These are phyloP conservation scores for Lophotriccus pileatus DNA, from an alignment of 2,797 vertebrate genomes.

Conservation along the genomic window DNA sequence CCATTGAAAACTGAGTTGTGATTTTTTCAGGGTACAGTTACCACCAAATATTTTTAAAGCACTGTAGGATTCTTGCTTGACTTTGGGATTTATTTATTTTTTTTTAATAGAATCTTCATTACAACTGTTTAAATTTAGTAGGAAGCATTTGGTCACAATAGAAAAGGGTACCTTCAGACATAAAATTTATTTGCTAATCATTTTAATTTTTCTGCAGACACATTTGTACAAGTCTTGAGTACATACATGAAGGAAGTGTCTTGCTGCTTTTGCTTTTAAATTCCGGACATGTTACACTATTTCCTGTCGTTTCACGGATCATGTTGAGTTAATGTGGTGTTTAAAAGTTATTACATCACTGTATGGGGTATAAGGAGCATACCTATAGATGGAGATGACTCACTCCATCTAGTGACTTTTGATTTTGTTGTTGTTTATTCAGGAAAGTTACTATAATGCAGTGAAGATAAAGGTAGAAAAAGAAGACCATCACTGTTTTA, in stretches of 20 bases:
- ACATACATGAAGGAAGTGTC: background rate
- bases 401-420: background rate
- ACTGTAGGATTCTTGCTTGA: background rate
- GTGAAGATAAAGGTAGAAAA: background rate
- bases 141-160: background rate
- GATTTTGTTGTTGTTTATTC: background rate
- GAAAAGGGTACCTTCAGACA: background rate
- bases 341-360: background rate
- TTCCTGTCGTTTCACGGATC: background rate
- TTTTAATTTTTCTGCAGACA: background rate
- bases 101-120: background rate
- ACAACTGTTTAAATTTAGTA: background rate
- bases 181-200: background rate
- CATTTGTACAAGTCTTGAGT: background rate
- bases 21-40: background rate
- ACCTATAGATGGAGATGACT: background rate
- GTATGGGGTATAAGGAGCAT: background rate
- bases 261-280: background rate
- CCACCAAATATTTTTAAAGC: background rate
- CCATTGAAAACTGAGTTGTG: background rate
- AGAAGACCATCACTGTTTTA: background rate
- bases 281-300: background rate
- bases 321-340: background rate
- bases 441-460: background rate
- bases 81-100: background rate